phyloP scores from a whole-genome alignment of 2,888 invertebrate species.

The Ceriagrion tenellum region DNA sequence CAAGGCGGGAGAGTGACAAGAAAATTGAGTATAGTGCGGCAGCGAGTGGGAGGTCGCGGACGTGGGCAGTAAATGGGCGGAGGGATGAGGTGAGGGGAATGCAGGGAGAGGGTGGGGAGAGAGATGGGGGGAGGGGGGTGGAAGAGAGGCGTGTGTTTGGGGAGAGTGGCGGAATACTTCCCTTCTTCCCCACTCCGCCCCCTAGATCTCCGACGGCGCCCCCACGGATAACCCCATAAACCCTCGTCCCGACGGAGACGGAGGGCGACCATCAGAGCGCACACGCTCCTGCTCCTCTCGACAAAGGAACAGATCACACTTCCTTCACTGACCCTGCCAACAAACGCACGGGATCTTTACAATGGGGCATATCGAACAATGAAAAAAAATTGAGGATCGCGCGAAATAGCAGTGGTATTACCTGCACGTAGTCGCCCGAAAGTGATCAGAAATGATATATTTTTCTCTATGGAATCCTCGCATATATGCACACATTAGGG shows the following conservation, averaged over 20 bases:
- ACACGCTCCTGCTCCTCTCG: not conserved
- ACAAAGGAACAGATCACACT: not conserved
- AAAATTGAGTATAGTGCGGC: slow-evolving; percentile 35
- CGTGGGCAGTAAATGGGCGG: slow-evolving; percentile 51
- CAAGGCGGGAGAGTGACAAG: slow-evolving; percentile 50
- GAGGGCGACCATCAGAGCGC: not conserved
- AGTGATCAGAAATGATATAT: too few relatives aligned
- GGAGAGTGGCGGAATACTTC: not conserved
- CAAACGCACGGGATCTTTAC: not conserved
- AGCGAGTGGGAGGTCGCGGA: slow-evolving; percentile 45
- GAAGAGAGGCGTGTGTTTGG: slow-evolving; percentile 2
- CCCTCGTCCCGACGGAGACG: not conserved
- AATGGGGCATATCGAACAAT: not conserved
- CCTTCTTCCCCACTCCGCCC: not conserved
- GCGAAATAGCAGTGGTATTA: too few relatives aligned
- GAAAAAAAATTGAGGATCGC: too few relatives aligned
- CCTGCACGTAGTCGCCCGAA: too few relatives aligned
- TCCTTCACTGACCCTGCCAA: not conserved
- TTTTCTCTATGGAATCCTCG: too few relatives aligned
- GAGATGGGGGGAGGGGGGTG: not conserved
- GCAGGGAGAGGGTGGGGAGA: not conserved
- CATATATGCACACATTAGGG: too few relatives aligned
- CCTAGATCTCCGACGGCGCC: not conserved
- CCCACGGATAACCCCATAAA: not conserved
- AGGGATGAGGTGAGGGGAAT: not conserved